Base-by-base conservation (phyloP, 2,888 invertebrate species). In the Drosophila subsilvestris region DNA sequence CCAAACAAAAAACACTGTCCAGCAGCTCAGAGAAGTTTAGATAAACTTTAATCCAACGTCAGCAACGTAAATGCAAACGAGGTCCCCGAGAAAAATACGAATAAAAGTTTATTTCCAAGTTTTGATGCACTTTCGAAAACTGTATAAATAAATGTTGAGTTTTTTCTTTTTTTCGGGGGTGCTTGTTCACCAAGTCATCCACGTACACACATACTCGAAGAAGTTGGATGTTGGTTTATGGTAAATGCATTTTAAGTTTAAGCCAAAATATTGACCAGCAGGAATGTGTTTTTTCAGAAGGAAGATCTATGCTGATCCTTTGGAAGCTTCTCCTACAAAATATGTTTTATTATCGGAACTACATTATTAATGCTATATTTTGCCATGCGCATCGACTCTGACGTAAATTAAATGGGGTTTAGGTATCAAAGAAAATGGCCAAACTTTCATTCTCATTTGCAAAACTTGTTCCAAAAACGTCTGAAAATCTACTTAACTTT, bases 101-200 rank as follows among this genome's bases (percentile, higher is more conserved):
- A 47, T 25, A 66, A 66, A 80, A 86, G 69, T 86, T 86, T 77
- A 37, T 59, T 65, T 63, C 59, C 67, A 76, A 70, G 78, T 83
- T 80, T 37, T 45, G 62, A 66, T 75, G 63, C 78, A 66, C 62
- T 70, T 71, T 55, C 53, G 32, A 57, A 69, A 58, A 69, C 44
- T 67, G 69, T 27, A 69, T 67, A 69, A 69, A 58, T 67, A 67
- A 69, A 68, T 57, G 20, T 50, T 57, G 49, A n/a, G 56, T 22
- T 42, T 50, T 44, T 12, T 50, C 49, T 27, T 25, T 50, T 58
- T 45, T 42, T 37, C 8, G 22, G 18, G 20, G 20, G 27, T 51
- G 12, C 42, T 37, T 14, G 14, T 14, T 6, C 14, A 5, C 37
- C 5, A 37, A 37, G 37, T 37, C 2, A 3, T 37, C 10, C 14